Percentiles rank a stretch among this genome's conserved stretches.
Conservation (phyloP, 2,888 invertebrate genomes). For the Ellobium chinense region DNA sequence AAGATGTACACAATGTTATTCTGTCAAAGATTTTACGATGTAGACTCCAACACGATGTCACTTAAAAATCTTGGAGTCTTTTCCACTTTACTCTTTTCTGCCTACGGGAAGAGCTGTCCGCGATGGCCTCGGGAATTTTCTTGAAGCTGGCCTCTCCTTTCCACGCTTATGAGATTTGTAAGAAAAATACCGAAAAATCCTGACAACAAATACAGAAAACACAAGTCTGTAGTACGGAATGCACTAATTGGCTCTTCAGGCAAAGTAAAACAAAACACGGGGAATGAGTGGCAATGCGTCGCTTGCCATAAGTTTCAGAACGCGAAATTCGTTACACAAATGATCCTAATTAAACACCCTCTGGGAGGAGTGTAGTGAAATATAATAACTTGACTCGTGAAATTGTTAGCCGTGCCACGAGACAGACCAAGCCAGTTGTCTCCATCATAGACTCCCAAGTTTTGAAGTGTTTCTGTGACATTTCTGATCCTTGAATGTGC, state of each 20-base stretch:
- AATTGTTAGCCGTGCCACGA: constrained; percentile 23
- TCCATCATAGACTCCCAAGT: neutral
- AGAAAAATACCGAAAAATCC: constrained; percentile 6
- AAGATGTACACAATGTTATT: too few species aligned
- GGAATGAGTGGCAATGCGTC: neutral
- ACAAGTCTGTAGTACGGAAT: neutral
- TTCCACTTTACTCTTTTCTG: too few species aligned
- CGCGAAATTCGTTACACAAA: constrained; percentile 30
- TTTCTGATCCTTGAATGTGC: constrained; percentile 6
- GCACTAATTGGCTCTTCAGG: constrained; percentile 23
- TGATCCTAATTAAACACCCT: constrained; percentile 31
- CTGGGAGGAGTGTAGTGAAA: neutral
- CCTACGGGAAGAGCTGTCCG: neutral
- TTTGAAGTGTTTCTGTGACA: constrained; percentile 16
- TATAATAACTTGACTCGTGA: constrained; percentile 6
- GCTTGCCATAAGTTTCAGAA: neutral
- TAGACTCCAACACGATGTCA: too few species aligned
- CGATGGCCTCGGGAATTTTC: neutral
- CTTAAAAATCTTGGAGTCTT: too few species aligned
- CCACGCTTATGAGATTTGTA: neutral
- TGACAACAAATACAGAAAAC: neutral
- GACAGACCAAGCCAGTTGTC: neutral
- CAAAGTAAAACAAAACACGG: neutral
- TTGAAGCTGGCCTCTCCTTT: neutral
- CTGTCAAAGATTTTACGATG: too few species aligned